Evolutionary conservation across 2,888 invertebrate species (phyloP).

Genomic region (Mesorhabditis belari): DNA sequence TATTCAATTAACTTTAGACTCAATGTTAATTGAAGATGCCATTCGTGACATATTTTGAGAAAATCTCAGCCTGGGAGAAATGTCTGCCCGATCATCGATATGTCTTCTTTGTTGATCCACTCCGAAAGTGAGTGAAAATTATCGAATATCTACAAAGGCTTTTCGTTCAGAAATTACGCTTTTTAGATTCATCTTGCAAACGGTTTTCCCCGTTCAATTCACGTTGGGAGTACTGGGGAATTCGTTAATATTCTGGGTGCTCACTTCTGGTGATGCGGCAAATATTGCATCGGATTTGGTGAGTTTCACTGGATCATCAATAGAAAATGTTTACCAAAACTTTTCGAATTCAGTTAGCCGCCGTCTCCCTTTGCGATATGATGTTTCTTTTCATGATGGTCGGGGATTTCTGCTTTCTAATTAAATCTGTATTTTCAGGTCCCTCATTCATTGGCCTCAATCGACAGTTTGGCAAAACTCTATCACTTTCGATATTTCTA

Average conservation of each 20-base stretch:
- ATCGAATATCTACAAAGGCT: too few relatives aligned
- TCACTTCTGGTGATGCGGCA: constrained; percentile 43
- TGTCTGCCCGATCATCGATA: too few relatives aligned
- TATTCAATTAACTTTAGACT: too few relatives aligned
- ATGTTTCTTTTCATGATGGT: constrained; percentile 35
- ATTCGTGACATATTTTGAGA: too few relatives aligned
- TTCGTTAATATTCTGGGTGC: constrained; percentile 44
- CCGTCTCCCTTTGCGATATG: constrained; percentile 48
- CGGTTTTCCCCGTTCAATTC: constrained; percentile 48
- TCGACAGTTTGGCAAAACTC: constrained; percentile 23
- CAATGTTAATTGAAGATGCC: too few relatives aligned
- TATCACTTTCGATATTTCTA: constrained; percentile 43
- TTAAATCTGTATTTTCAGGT: too few relatives aligned
- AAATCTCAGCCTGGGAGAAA: too few relatives aligned
- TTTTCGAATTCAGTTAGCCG: constrained; percentile 43
- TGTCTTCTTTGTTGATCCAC: too few relatives aligned
- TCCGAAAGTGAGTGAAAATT: too few relatives aligned
- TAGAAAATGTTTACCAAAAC: not conserved
- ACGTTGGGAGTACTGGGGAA: constrained; percentile 47
- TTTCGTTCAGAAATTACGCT: not conserved
- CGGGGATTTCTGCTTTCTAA: too few relatives aligned
- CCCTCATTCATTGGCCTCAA: constrained; percentile 34
- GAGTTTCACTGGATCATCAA: not conserved
- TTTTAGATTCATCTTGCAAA: constrained; percentile 34
- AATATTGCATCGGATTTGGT: constrained; percentile 52